These are phyloP conservation scores for Encarsia formosa DNA, from an alignment of 2,888 invertebrate species.

Conservation along the genomic window DNA sequence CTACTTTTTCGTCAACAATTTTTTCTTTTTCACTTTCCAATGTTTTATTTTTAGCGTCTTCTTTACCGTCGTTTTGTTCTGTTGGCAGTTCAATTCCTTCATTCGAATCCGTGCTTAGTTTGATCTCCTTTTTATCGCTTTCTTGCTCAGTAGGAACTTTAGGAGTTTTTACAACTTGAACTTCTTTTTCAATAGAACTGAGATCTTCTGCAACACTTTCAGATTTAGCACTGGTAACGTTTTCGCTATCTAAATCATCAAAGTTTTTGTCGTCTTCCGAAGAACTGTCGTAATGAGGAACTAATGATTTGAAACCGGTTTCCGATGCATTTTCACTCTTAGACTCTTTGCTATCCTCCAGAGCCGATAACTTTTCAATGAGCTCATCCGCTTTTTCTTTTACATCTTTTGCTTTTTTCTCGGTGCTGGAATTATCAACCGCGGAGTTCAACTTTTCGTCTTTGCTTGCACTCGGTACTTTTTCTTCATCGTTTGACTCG, in stretches of 20 bases:
- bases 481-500: no score
- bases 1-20: neutral
- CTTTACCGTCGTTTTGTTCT: neutral
- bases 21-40: slow-evolving; percentile 2
- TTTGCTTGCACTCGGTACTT: no score
- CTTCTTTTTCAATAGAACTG: slow-evolving; percentile 12
- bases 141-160: slow-evolving; percentile 1
- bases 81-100: neutral
- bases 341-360: slow-evolving; percentile 8
- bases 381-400: neutral
- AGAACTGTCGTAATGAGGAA: slow-evolving; percentile 23
- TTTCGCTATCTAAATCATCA: slow-evolving; percentile 13
- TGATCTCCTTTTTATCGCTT: slow-evolving; percentile 5
- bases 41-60: slow-evolving; percentile 8
- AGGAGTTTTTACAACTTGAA: neutral
- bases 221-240: neutral
- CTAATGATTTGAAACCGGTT: slow-evolving; percentile 17
- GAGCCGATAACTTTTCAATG: no score
- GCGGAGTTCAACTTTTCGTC: no score
- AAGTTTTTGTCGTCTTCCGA: slow-evolving; percentile 15
- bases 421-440: no score
- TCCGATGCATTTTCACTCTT: slow-evolving; percentile 10
- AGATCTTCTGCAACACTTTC: neutral
- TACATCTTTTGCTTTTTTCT: no score
- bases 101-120: neutral